Conservation (phyloP, 92 coral and sea anemone genomes). For the Phenganax subtilis region DNA sequence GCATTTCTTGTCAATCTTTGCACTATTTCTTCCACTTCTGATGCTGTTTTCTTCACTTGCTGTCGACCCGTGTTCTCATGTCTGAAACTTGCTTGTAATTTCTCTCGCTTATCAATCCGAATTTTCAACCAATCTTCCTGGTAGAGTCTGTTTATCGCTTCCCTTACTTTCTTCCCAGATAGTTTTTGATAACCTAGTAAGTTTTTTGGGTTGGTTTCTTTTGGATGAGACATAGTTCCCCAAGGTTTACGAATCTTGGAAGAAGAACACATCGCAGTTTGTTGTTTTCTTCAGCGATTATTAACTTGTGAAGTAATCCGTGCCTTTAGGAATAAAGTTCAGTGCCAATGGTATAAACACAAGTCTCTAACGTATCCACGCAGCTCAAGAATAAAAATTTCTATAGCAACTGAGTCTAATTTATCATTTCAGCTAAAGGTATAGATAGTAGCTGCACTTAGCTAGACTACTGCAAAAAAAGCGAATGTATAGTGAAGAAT, state of each 20-base stretch:
- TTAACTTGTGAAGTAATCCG: not conserved
- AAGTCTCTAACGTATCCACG: too few relatives aligned
- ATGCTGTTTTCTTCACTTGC: slow-evolving; percentile 45
- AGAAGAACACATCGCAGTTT: not conserved
- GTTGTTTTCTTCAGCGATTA: not conserved
- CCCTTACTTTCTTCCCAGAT: slow-evolving; percentile 52
- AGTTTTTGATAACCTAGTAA: slow-evolving; percentile 77
- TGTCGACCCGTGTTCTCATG: slow-evolving; percentile 48
- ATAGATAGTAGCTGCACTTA: too few relatives aligned
- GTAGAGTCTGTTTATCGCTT: slow-evolving; percentile 62
- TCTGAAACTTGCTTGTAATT: slow-evolving; percentile 11
- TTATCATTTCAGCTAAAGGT: too few relatives aligned
- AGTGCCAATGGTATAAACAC: not conserved
- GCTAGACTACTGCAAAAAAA: too few relatives aligned
- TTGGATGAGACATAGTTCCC: slow-evolving; percentile 98
- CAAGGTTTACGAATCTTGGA: slow-evolving; percentile 59
- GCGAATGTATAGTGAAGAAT: not conserved
- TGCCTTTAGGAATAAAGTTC: not conserved
- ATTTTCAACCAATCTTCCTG: slow-evolving; percentile 57
- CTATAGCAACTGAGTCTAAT: too few relatives aligned
- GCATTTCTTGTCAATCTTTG: slow-evolving; percentile 67
- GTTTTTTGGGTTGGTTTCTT: slow-evolving; percentile 66
- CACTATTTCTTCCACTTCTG: slow-evolving; percentile 59
- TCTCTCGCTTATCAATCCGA: slow-evolving; percentile 30
- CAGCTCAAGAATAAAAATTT: too few relatives aligned